Evolutionary conservation across 1,140 invertebrate species (phyloP).

Genomic region (Cylas formicarius): DNA sequence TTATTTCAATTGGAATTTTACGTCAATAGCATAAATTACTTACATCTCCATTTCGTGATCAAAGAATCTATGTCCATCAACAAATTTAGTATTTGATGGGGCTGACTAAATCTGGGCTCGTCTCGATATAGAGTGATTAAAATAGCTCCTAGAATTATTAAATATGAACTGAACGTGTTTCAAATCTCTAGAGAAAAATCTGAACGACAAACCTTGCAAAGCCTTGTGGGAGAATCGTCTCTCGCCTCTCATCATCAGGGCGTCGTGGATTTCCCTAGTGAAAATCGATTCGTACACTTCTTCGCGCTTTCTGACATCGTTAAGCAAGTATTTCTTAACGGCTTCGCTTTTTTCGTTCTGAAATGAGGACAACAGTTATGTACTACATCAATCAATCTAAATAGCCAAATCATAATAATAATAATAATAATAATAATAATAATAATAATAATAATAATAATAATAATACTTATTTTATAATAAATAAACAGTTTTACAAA

Average conservation of each 20-base stretch:
- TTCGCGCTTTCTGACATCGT: conserved; percentile 67
- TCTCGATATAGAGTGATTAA: conserved; percentile 97
- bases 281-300: conserved; percentile 88
- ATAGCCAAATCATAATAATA: no score
- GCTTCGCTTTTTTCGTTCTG: conserved; percentile 54
- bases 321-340: conserved; percentile 53
- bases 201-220: conserved; percentile 56
- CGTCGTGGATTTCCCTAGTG: conserved; percentile 72
- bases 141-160: conserved; percentile 44
- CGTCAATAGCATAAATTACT: conserved; percentile 42
- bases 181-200: background rate
- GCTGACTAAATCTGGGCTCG: conserved; percentile 93
- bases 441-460: no score
- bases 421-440: no score
- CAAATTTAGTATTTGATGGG: conserved; percentile 86
- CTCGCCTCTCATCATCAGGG: conserved; percentile 74
- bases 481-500: no score
- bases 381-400: background rate
- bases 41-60: conserved; percentile 99
- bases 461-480: conserved; percentile 3
- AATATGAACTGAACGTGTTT: conserved; percentile 1
- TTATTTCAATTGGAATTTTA: conserved; percentile 1
- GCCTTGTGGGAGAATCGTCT: conserved; percentile 83
- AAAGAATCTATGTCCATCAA: conserved; percentile 97
- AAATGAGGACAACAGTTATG: conserved; percentile 7